Evolutionary conservation across 2,113 vertebrate species (phyloP).

Genomic region (Nothoprocta pentlandii): DNA sequence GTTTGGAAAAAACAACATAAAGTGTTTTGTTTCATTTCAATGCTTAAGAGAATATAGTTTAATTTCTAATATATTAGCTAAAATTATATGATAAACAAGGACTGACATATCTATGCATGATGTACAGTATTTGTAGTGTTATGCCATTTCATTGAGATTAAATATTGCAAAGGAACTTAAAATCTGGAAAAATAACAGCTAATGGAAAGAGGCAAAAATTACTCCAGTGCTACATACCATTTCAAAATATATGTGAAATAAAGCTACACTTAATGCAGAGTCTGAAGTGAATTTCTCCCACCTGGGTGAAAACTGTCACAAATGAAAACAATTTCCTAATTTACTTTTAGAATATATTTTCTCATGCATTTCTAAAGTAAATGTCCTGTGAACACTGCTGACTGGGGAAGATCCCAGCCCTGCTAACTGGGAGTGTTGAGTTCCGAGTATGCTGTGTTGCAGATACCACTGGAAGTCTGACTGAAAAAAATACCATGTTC

Average conservation of each 20-base stretch:
- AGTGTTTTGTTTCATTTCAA: neutral
- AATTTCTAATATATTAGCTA: constrained; percentile 8
- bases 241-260: constrained; percentile 32
- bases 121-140: neutral
- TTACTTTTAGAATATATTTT: constrained; percentile 33
- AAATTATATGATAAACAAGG: neutral
- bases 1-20: neutral
- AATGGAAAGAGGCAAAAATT: neutral
- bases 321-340: constrained; percentile 16
- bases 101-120: neutral
- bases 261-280: constrained; percentile 4
- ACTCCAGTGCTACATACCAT: constrained; percentile 13
- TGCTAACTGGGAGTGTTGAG: neutral
- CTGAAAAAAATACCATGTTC: neutral
- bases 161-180: neutral
- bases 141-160: constrained; percentile 2
- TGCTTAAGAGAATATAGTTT: constrained; percentile 9
- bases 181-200: neutral
- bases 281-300: neutral
- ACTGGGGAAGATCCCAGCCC: neutral
- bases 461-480: neutral
- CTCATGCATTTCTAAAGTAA: neutral
- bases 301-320: neutral
- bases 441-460: neutral
- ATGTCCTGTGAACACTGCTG: neutral